Evolutionary conservation across 2,797 vertebrate species (phyloP), one percentile per base, ranked within the genome.

Genomic region (Columba guinea): DNA sequence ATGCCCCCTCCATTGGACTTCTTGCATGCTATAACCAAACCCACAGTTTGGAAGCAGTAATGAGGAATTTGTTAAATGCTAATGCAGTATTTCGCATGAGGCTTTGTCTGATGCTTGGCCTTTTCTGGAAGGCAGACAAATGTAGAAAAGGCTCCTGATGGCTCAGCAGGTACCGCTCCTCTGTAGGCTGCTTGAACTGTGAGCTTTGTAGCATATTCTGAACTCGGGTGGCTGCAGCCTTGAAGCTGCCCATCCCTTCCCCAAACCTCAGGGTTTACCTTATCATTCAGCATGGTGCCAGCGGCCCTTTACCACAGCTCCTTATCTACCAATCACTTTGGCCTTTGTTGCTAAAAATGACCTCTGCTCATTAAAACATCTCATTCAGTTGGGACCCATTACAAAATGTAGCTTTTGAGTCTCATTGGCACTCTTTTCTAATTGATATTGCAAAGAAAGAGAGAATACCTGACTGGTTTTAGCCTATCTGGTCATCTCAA

Each of bases 21-120:
- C 75, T 86, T 87, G 35, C 62, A 63, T 85, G 91, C 63, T 63
- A 84, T 85, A 48, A 90, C 65, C 74, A 91, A 89, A 90, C 77
- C 51, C 53, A 79, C 21, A 51, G 27, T 90, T 84, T 92, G 83
- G 68, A 93, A 92, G 62, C 37, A 41, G 63, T 13, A 35, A 39
- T 51, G 32, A 13, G 46, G 52, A 84, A 75, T 60, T 41, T 71
- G 49, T 75, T 32, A 70, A 85, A 68, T 39, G 23, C 65, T 74
- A 55, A 60, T 41, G 53, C 48, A 76, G 30, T 60, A 64, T 27
- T 39, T 14, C 71, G 51, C 11, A 23, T 58, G 46, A 86, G 24
- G 39, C 16, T 85, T 75, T 64, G 35, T 27, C 18, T 34, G 22
- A 46, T 52, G 16, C 12, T 18, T 55, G 39, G 51, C 37, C 34